A percentile compares a stretch with the other conserved stretches of the same genome.
These are phyloP conservation scores for Sebastes ruberrimus DNA, from an alignment of 2,797 vertebrate species.

Conservation along the genomic window DNA sequence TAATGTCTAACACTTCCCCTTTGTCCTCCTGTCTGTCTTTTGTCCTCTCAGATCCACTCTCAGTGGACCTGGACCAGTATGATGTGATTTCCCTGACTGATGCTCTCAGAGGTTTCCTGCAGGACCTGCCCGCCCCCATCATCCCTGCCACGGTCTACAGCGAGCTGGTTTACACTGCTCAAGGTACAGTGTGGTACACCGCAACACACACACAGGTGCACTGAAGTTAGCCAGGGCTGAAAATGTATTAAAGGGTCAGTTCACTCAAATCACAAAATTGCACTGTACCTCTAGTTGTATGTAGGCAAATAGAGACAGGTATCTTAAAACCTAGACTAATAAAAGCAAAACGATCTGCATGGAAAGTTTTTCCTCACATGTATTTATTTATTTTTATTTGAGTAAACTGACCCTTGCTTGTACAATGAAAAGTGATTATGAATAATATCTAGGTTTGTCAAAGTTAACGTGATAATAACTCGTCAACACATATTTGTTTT, in stretches of 20 bases:
- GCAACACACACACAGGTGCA: not conserved
- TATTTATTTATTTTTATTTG: not conserved
- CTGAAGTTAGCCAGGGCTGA: not conserved
- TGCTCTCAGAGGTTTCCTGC: slow-evolving; percentile 74
- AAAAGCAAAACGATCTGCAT: not conserved
- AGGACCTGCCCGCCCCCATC: slow-evolving; percentile 72
- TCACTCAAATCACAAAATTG: not conserved
- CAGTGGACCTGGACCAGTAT: slow-evolving; percentile 74
- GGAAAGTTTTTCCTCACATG: not conserved
- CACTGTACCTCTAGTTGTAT: not conserved
- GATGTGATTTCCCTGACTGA: slow-evolving; percentile 71
- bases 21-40: not conserved
- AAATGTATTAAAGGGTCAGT: not conserved
- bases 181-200: slow-evolving; percentile 63
- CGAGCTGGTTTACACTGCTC: slow-evolving; percentile 80
- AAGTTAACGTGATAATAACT: too few species aligned
- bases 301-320: not conserved
- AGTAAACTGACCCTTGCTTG: not conserved
- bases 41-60: slow-evolving; percentile 59
- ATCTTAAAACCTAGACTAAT: not conserved
- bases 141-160: slow-evolving; percentile 76
- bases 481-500: too few species aligned
- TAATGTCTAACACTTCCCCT: not conserved
- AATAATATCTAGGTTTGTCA: too few species aligned
- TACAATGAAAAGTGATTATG: too few species aligned